Evolutionary conservation across 2,797 vertebrate genomes (phyloP).

Genomic region (Coranthus polyacanthus): DNA sequence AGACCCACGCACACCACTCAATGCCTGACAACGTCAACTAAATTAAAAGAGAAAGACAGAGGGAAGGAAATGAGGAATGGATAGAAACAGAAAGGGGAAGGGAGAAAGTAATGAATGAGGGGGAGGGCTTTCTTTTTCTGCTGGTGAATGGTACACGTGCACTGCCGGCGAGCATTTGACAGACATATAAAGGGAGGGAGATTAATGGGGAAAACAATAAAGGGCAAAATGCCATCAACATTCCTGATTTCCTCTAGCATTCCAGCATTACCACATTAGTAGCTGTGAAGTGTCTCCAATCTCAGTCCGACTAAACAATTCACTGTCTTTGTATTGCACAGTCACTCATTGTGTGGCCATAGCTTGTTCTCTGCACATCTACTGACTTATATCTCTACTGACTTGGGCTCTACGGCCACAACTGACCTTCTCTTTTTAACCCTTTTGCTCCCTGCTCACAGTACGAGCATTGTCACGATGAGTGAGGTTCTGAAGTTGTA

Average conservation of each 20-base stretch:
- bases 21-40: constrained; percentile 19
- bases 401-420: constrained; percentile 43
- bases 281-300: constrained; percentile 48
- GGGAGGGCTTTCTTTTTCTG: constrained; percentile 10
- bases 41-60: constrained; percentile 11
- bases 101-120: constrained; percentile 11
- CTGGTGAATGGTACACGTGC: constrained; percentile 4
- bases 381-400: constrained; percentile 60
- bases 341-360: constrained; percentile 69
- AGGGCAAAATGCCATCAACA: constrained; percentile 57
- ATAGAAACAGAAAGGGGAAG: not conserved
- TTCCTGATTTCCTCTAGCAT: constrained; percentile 63
- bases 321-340: constrained; percentile 68
- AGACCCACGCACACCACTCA: constrained; percentile 46
- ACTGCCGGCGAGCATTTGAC: constrained; percentile 17
- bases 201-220: constrained; percentile 40
- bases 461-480: constrained; percentile 66
- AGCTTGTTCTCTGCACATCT: constrained; percentile 50
- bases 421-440: constrained; percentile 74
- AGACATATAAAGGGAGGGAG: constrained; percentile 27
- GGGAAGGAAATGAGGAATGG: not conserved
- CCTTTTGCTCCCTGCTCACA: constrained; percentile 63
- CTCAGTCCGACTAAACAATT: constrained; percentile 56
- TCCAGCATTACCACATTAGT: constrained; percentile 60
- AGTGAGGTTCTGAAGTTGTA: constrained; percentile 55